phyloP scores from a whole-genome alignment of 2,888 invertebrate species.

The Drosophila aldrichi region DNA sequence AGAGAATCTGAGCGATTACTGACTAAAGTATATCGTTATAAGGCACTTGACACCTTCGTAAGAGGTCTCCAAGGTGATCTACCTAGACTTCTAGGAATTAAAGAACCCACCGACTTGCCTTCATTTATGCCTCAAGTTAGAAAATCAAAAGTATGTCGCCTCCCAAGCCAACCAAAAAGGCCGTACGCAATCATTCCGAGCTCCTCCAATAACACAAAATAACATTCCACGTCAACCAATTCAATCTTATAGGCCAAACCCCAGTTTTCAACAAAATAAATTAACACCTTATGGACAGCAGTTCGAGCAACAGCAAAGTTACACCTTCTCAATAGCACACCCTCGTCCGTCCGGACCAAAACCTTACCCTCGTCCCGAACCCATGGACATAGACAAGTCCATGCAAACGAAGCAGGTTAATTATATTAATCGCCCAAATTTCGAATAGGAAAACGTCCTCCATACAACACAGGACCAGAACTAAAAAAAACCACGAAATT shows the following conservation, averaged over 20 bases:
- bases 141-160: neutral
- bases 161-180: neutral
- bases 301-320: neutral
- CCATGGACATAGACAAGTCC: neutral
- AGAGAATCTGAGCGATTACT: neutral
- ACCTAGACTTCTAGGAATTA: neutral
- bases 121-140: neutral
- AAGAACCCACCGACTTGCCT: neutral
- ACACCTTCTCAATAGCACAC: neutral
- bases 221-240: neutral
- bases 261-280: too few relatives aligned
- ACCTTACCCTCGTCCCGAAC: neutral
- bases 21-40: neutral
- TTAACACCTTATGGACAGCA: neutral
- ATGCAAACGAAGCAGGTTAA: neutral
- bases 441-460: constrained; percentile 1
- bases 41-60: neutral
- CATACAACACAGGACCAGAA: neutral
- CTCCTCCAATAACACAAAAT: neutral
- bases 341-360: neutral
- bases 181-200: neutral
- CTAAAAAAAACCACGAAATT: too few relatives aligned
- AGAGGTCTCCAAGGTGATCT: neutral
- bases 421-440: neutral
- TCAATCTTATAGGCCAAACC: neutral